Conservation (phyloP, 2,797 vertebrate species). For the Threskiornis aethiopicus region DNA sequence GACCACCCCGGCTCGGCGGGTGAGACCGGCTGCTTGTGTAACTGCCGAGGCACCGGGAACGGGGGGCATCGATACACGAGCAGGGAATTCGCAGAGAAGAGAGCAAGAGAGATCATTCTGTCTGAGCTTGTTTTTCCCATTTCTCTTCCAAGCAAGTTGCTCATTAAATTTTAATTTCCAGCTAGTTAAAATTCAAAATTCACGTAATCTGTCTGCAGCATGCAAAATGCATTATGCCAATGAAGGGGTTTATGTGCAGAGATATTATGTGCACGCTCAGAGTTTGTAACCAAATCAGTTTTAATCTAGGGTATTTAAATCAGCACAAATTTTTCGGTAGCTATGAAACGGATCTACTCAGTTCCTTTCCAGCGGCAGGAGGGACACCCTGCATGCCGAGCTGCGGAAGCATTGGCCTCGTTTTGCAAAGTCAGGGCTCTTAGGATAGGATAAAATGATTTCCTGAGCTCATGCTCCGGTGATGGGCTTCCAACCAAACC, state of each 20-base stretch:
- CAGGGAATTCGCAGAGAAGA: background rate
- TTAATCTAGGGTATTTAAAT: conserved; percentile 27
- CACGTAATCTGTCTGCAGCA: conserved; percentile 31
- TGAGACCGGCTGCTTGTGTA: background rate
- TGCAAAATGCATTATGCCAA: conserved; percentile 43
- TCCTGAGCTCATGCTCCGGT: background rate
- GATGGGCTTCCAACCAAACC: background rate
- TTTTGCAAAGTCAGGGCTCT: background rate
- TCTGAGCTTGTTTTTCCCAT: background rate
- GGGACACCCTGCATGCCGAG: background rate
- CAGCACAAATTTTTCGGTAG: background rate
- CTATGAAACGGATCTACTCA: background rate
- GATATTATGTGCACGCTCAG: background rate
- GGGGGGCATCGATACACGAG: fast-evolving
- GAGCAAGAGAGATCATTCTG: background rate
- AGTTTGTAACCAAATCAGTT: conserved; percentile 24
- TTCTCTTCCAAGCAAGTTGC: background rate
- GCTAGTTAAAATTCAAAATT: conserved; percentile 53
- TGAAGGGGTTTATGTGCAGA: conserved; percentile 22
- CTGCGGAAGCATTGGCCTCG: background rate
- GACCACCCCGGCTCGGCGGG: background rate
- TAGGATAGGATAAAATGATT: background rate
- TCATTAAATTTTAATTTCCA: conserved; percentile 62
- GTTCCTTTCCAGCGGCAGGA: background rate
- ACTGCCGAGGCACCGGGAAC: background rate